Evolutionary conservation across 2,113 vertebrate species (phyloP).

Genomic region (Paramormyrops kingsleyae): DNA sequence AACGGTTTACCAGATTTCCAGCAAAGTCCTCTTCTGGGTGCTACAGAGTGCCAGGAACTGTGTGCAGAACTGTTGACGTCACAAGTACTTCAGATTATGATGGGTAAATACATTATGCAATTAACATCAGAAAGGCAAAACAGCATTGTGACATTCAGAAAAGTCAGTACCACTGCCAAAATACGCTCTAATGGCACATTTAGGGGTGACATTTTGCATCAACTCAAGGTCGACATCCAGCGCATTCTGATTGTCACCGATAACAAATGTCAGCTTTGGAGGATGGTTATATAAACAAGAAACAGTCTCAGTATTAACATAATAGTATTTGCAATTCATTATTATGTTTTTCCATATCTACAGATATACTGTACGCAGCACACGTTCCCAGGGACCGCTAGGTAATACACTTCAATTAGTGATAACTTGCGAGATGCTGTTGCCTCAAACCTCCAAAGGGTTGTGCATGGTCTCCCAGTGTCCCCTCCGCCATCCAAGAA

Average conservation of each 20-base stretch:
- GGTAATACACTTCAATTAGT: neutral
- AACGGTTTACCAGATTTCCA: neutral
- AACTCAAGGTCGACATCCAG: neutral
- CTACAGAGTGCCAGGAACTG: neutral
- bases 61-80: neutral
- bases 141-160: neutral
- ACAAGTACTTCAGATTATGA: neutral
- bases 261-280: neutral
- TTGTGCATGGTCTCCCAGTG: neutral
- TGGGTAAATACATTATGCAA: slow-evolving; percentile 1
- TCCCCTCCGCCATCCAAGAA: neutral
- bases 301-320: neutral
- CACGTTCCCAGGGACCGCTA: neutral
- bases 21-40: neutral
- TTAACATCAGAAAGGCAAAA: neutral
- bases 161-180: neutral
- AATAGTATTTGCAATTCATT: neutral
- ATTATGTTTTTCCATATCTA: neutral
- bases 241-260: neutral
- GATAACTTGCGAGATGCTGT: neutral
- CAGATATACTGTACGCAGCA: neutral
- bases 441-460: neutral
- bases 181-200: neutral
- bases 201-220: neutral
- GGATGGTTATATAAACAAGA: neutral